Percentiles rank a stretch among this genome's conserved stretches.
Evolutionary conservation across 35 echinoderm and acorn worm species (phyloP).

Genomic region (Heliocidaris tuberculata): DNA sequence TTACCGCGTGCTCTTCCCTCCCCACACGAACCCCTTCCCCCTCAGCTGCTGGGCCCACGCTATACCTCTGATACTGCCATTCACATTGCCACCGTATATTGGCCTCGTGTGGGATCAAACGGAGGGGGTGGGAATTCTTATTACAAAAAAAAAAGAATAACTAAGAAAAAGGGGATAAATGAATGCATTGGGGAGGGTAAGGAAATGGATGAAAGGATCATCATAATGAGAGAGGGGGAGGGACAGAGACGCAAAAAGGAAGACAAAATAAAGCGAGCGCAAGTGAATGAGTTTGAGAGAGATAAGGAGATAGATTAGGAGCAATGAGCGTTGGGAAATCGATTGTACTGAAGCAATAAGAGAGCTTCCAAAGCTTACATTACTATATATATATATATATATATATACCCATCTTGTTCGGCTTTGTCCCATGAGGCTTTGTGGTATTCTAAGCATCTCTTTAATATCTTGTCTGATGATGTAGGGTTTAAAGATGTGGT

Average conservation of each 20-base stretch:
- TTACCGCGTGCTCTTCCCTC: neutral
- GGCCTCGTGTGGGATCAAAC: neutral
- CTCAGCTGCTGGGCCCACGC: neutral
- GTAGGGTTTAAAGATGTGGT: too few species aligned
- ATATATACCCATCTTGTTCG: too few species aligned
- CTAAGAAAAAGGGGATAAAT: neutral
- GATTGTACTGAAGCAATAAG: too few species aligned
- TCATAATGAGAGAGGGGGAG: conserved; percentile 22
- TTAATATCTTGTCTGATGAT: too few species aligned
- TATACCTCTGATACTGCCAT: neutral
- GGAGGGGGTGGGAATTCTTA: neutral
- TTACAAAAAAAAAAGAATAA: neutral
- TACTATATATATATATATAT: too few species aligned
- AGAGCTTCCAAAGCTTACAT: too few species aligned
- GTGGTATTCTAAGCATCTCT: too few species aligned
- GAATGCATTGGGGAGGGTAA: neutral
- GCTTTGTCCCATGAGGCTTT: too few species aligned
- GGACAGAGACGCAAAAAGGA: neutral
- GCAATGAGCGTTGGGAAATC: neutral
- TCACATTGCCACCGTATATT: neutral
- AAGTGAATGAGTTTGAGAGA: neutral
- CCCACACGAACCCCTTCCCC: neutral
- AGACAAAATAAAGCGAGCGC: neutral
- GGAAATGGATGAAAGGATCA: neutral
- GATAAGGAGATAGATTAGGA: neutral